phyloP scores from a whole-genome alignment of 2,888 invertebrate species.

The Erannis defoliaria region DNA sequence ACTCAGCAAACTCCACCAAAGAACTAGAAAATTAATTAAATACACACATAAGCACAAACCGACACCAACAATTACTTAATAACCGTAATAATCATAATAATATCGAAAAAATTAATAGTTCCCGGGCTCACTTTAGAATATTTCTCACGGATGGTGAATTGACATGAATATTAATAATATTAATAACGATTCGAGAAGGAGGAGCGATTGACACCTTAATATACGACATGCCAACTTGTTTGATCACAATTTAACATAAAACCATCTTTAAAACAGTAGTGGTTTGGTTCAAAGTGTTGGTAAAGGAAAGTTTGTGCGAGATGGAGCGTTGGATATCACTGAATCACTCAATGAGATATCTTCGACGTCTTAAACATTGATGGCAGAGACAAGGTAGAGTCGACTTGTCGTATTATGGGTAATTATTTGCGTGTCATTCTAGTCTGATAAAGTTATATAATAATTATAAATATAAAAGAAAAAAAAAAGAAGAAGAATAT shows the following conservation, averaged over 20 bases:
- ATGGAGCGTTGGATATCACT: conserved; percentile 69
- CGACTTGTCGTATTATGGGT: conserved; percentile 69
- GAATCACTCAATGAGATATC: conserved; percentile 67
- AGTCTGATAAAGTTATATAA: no score
- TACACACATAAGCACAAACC: conserved; percentile 66
- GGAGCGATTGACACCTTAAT: conserved; percentile 83
- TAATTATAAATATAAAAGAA: no score
- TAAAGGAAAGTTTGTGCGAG: conserved; percentile 53
- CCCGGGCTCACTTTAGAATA: conserved; percentile 69
- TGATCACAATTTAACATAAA: conserved; percentile 35
- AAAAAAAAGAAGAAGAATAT: no score
- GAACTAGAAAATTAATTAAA: conserved; percentile 75
- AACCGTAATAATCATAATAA: conserved; percentile 72
- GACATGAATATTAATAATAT: conserved; percentile 83
- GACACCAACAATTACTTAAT: conserved; percentile 79
- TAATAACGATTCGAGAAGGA: conserved; percentile 73
- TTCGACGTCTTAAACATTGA: conserved; percentile 61
- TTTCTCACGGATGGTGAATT: conserved; percentile 79
- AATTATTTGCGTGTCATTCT: conserved; percentile 60
- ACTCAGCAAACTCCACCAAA: conserved; percentile 75
- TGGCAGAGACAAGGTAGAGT: conserved; percentile 79
- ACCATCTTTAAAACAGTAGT: conserved; percentile 34
- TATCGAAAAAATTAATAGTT: conserved; percentile 77
- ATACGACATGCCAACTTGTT: conserved; percentile 57
- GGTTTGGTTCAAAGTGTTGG: conserved; percentile 36